Evolutionary conservation across 2,888 invertebrate genomes (phyloP).

Genomic region (Fragum whitleyi): DNA sequence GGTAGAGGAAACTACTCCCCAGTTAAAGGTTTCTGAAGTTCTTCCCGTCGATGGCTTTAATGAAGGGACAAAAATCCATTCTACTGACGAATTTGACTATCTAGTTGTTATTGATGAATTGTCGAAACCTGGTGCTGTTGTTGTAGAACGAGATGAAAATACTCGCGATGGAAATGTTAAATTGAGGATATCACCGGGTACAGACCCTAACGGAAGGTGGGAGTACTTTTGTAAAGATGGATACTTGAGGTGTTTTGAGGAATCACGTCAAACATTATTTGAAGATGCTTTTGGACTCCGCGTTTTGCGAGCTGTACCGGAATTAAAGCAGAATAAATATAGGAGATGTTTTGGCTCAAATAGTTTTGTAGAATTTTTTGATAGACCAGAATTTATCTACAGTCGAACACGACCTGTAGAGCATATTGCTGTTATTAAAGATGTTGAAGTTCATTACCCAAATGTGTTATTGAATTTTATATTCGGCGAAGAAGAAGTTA

Average conservation of each 20-base stretch:
- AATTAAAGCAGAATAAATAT: background rate
- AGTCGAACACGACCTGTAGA: background rate
- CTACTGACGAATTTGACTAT: conserved; percentile 15
- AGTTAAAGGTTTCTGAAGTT: conserved; percentile 20
- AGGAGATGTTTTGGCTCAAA: background rate
- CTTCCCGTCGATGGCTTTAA: conserved; percentile 10
- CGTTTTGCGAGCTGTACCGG: background rate
- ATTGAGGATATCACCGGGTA: background rate
- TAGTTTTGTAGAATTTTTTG: background rate
- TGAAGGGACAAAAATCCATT: conserved; percentile 12
- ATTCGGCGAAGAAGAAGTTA: background rate
- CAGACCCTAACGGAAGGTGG: background rate
- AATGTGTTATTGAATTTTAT: conserved; percentile 8
- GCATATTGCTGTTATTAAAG: background rate
- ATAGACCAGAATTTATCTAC: background rate
- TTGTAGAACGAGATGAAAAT: background rate
- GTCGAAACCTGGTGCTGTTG: conserved; percentile 1
- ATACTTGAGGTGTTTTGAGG: conserved; percentile 11
- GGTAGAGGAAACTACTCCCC: background rate
- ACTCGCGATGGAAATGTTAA: background rate
- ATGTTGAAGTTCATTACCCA: conserved; percentile 2
- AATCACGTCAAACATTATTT: background rate
- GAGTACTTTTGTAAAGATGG: background rate
- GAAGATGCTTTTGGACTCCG: conserved; percentile 5
- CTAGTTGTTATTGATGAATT: conserved; percentile 19